Evolutionary conservation across 2,888 invertebrate species (phyloP).

Genomic region (Nymphalis c-album): DNA sequence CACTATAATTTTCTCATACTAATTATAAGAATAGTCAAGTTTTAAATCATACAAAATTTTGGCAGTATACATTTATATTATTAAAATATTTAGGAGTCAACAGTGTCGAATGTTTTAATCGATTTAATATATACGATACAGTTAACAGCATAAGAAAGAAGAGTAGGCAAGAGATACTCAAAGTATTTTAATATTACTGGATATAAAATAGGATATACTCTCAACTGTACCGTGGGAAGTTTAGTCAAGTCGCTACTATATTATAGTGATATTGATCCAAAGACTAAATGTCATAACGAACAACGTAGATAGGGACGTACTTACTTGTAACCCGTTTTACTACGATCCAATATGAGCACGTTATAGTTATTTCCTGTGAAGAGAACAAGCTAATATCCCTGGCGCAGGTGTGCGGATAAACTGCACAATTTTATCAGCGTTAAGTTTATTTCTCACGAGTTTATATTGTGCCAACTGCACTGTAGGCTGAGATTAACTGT

Average conservation of each 20-base stretch:
- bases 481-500: neutral
- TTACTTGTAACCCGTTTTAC: slow-evolving; percentile 10
- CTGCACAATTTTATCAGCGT: slow-evolving; percentile 19
- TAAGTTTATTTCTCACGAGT: slow-evolving; percentile 16
- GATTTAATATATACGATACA: too few relatives aligned
- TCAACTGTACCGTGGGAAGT: neutral
- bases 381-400: slow-evolving; percentile 27
- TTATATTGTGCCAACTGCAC: slow-evolving; percentile 15
- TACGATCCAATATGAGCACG: slow-evolving; percentile 25
- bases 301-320: slow-evolving; percentile 1
- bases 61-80: too few relatives aligned
- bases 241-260: neutral
- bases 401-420: slow-evolving; percentile 24
- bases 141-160: too few relatives aligned
- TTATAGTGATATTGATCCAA: neutral
- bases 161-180: too few relatives aligned
- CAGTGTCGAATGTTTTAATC: too few relatives aligned
- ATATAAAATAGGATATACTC: too few relatives aligned
- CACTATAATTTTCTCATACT: too few relatives aligned
- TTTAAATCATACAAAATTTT: too few relatives aligned
- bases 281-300: neutral
- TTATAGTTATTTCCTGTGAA: slow-evolving; percentile 18
- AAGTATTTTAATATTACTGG: too few relatives aligned
- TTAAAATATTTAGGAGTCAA: too few relatives aligned
- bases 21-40: too few relatives aligned